phyloP scores from a whole-genome alignment of 2,113 vertebrate species.

The Cryptomyrus ogoouensis region DNA sequence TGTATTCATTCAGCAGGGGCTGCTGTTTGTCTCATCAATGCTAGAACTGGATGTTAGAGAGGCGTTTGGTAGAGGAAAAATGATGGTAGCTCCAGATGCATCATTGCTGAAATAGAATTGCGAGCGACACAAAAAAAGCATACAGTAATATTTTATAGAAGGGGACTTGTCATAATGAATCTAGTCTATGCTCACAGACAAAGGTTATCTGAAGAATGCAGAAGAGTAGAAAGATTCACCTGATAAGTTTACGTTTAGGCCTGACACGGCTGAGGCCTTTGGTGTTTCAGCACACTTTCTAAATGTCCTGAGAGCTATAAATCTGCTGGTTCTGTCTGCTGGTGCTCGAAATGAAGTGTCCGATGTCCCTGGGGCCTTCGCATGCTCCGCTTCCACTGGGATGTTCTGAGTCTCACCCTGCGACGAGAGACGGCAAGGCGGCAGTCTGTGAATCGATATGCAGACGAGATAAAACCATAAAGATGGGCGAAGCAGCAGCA shows the following conservation, averaged over 20 bases:
- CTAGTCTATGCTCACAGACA: not conserved
- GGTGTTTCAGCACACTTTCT: not conserved
- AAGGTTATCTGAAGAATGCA: not conserved
- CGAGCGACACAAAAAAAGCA: not conserved
- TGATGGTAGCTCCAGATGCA: not conserved
- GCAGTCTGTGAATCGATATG: slow-evolving; percentile 14
- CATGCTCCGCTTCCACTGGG: not conserved
- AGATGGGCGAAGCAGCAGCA: slow-evolving; percentile 11
- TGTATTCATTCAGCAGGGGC: not conserved
- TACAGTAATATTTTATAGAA: not conserved
- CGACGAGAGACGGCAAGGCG: not conserved
- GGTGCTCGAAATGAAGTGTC: not conserved
- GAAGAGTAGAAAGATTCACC: not conserved
- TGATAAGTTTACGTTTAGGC: not conserved
- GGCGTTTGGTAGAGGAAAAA: not conserved
- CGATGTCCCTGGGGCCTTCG: not conserved
- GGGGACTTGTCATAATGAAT: not conserved
- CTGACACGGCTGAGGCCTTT: not conserved
- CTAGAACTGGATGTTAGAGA: not conserved
- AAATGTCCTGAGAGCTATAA: not conserved
- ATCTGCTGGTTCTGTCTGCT: not conserved
- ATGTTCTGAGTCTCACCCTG: not conserved
- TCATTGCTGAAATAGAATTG: not conserved
- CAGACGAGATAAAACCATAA: slow-evolving; percentile 33
- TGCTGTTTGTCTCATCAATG: not conserved